Evolutionary conservation across 1,140 invertebrate species (phyloP), one percentile per base, ranked within the genome.

Genomic region (Stenopsyche tienmushanensis): DNA sequence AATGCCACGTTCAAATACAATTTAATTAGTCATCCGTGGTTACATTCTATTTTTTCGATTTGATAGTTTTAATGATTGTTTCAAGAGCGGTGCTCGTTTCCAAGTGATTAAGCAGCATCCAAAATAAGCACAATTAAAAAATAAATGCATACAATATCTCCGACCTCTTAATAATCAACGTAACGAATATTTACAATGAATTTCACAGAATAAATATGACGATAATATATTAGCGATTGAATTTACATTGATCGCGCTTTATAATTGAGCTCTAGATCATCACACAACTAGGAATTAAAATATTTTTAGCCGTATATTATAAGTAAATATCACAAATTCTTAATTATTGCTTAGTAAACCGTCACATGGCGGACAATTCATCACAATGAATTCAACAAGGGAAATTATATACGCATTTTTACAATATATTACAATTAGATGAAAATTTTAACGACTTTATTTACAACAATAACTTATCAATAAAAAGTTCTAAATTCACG

Each of bases 361-460:
- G n/a, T n/a, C n/a, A n/a, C n/a, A n/a, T n/a, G n/a, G n/a, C n/a
- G n/a, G n/a, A n/a, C n/a, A n/a, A n/a, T n/a, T n/a, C n/a, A n/a
- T n/a, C n/a, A n/a, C n/a, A n/a, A n/a, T n/a, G n/a, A n/a, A n/a
- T n/a, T n/a, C n/a, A n/a, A n/a, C n/a, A n/a, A n/a, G n/a, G n/a
- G n/a, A n/a, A n/a, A n/a, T n/a, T n/a, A n/a, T n/a, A n/a, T n/a
- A n/a, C n/a, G n/a, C n/a, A 34, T 34, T 34, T 34, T 34, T 41
- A 21, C 9, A 20, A 17, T 45, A 15, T 25, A 25, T 26, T 49
- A 47, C 47, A 49, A 50, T 50, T 23, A 62, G 39, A 39, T 52
- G 59, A 29, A 44, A 62, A n/a, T 47, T n/a, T 20, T 5, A 17
- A 47, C 3, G 15, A 15, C 20, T 5, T 7, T 47, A 7, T 17